Evolutionary conservation across 2,888 invertebrate species (phyloP).

Genomic region (Drosophila pseudotakahashii): DNA sequence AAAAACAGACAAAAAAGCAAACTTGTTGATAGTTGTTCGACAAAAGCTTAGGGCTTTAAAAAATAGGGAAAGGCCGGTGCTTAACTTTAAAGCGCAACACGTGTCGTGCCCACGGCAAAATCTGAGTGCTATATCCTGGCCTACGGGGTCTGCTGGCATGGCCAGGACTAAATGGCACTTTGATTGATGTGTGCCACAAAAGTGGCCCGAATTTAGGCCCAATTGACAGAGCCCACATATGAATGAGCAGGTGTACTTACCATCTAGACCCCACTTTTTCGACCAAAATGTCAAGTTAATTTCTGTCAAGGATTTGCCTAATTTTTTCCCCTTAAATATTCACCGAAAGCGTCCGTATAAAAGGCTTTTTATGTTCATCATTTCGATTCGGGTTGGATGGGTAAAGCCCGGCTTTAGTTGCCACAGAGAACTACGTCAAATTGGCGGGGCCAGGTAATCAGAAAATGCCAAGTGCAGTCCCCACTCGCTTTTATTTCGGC

Average conservation of each 20-base stretch:
- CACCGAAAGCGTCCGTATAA: slow-evolving; percentile 17
- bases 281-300: slow-evolving; percentile 28
- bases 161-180: slow-evolving; percentile 63
- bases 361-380: slow-evolving; percentile 37
- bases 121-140: slow-evolving; percentile 3
- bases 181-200: slow-evolving; percentile 73
- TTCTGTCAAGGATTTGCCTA: slow-evolving; percentile 23
- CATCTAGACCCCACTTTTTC: not conserved
- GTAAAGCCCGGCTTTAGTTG: slow-evolving; percentile 12
- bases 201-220: slow-evolving; percentile 38
- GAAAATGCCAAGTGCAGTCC: slow-evolving; percentile 59
- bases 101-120: slow-evolving; percentile 46
- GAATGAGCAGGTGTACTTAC: slow-evolving; percentile 6
- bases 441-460: slow-evolving; percentile 53
- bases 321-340: slow-evolving; percentile 24
- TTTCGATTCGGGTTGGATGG: slow-evolving; percentile 2
- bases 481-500: slow-evolving; percentile 51
- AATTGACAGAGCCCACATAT: slow-evolving; percentile 45
- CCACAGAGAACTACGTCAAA: slow-evolving; percentile 49
- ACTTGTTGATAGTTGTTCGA: slow-evolving; percentile 69
- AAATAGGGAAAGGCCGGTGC: slow-evolving; percentile 7
- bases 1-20: slow-evolving; percentile 22
- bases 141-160: slow-evolving; percentile 8
- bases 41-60: slow-evolving; percentile 43
- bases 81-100: slow-evolving; percentile 71